Evolutionary conservation across 2,888 invertebrate genomes (phyloP).

Genomic region (Rotaria macrura): DNA sequence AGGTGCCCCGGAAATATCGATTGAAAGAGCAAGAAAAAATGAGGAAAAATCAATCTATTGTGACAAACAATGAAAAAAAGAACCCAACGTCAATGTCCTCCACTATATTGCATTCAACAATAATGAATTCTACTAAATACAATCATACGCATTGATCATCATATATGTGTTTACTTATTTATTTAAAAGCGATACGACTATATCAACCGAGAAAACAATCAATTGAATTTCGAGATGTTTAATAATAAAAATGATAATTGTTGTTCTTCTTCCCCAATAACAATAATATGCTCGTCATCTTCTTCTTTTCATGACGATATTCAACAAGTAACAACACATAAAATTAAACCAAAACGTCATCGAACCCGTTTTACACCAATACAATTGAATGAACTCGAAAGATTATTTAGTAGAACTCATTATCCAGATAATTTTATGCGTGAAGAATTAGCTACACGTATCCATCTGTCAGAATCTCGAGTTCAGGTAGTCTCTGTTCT

Average conservation of each 20-base stretch:
- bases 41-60: background rate
- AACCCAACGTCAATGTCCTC: no score
- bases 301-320: background rate
- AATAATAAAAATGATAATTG: background rate
- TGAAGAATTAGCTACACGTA: conserved; percentile 90
- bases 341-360: conserved; percentile 82
- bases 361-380: conserved; percentile 90
- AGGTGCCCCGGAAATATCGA: background rate
- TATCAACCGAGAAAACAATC: background rate
- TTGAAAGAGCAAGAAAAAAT: background rate
- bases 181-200: background rate
- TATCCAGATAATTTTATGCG: conserved; percentile 94
- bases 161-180: no score
- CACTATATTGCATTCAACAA: no score
- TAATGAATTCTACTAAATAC: no score
- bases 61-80: no score
- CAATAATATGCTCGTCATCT: background rate
- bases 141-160: no score
- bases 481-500: conserved; percentile 77
- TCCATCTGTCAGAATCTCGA: conserved; percentile 85
- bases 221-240: background rate
- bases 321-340: background rate
- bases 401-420: conserved; percentile 91
- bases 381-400: conserved; percentile 84
- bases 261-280: background rate